phyloP scores from a whole-genome alignment of 2,797 vertebrate genomes.

The Peromyscus melanophrys region DNA sequence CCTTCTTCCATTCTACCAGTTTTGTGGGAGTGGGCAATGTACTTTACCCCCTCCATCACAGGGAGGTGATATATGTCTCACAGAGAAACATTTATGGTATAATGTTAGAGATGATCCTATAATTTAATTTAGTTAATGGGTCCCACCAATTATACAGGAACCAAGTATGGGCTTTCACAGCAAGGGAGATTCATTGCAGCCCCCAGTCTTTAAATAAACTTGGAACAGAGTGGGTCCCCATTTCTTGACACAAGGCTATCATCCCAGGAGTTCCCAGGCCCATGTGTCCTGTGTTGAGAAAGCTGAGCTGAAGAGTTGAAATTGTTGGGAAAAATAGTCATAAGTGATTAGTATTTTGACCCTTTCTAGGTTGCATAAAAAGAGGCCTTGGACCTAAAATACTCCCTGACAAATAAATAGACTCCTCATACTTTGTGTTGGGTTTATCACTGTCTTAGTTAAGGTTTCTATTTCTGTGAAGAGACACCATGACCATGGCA shows the following conservation, averaged over 20 bases:
- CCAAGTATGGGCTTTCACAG: not conserved
- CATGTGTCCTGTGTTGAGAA: not conserved
- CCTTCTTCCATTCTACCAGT: not conserved
- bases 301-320: not conserved
- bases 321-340: not conserved
- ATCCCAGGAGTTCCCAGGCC: not conserved
- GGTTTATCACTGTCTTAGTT: not conserved
- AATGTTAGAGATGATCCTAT: not conserved
- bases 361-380: not conserved
- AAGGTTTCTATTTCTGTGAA: not conserved
- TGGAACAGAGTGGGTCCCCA: not conserved
- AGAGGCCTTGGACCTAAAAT: not conserved
- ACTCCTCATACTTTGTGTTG: not conserved
- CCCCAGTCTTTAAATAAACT: not conserved
- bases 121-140: not conserved
- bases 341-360: not conserved
- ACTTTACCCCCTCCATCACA: no score
- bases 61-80: not conserved
- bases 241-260: not conserved
- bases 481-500: not conserved
- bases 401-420: not conserved
- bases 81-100: no score
- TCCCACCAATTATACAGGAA: not conserved
- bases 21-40: not conserved
- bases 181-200: not conserved